Percentiles rank a stretch among this genome's conserved stretches.
phyloP scores from a whole-genome alignment of 2,113 vertebrate species.

The Rhadina sibilatrix region DNA sequence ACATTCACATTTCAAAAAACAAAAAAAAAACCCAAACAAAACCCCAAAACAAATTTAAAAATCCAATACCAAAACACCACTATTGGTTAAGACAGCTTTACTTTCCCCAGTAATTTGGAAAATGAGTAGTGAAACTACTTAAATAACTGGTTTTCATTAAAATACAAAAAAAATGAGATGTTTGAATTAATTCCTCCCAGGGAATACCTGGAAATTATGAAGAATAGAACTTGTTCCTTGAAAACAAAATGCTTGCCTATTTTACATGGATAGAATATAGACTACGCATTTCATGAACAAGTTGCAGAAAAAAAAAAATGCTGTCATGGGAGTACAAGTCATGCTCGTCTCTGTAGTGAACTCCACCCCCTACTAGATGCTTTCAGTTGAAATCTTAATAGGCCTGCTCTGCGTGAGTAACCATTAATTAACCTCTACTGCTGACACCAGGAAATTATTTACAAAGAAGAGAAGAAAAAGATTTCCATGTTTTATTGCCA shows the following conservation, averaged over 20 bases:
- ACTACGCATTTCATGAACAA: not conserved
- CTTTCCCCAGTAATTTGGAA: not conserved
- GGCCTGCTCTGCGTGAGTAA: not conserved
- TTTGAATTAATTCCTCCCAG: not conserved
- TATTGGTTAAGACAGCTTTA: not conserved
- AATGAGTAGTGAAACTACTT: not conserved
- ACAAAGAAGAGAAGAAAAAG: not conserved
- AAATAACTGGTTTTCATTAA: not conserved
- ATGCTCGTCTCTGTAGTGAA: not conserved
- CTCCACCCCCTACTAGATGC: rapidly evolving
- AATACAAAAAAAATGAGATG: not conserved
- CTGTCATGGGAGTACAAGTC: not conserved
- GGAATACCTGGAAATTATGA: not conserved
- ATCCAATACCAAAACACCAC: not conserved
- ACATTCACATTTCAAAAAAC: not conserved
- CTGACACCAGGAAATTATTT: not conserved
- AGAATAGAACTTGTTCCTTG: not conserved
- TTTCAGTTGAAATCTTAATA: not conserved
- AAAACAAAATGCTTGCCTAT: not conserved
- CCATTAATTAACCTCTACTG: not conserved
- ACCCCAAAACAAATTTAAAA: not conserved
- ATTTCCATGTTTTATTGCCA: not conserved
- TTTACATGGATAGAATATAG: rapidly evolving
- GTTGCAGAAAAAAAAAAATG: not conserved
- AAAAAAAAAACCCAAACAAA: not conserved